These are phyloP conservation scores for Hippocampus zosterae DNA, from an alignment of 2,113 vertebrate species.

Conservation along the genomic window DNA sequence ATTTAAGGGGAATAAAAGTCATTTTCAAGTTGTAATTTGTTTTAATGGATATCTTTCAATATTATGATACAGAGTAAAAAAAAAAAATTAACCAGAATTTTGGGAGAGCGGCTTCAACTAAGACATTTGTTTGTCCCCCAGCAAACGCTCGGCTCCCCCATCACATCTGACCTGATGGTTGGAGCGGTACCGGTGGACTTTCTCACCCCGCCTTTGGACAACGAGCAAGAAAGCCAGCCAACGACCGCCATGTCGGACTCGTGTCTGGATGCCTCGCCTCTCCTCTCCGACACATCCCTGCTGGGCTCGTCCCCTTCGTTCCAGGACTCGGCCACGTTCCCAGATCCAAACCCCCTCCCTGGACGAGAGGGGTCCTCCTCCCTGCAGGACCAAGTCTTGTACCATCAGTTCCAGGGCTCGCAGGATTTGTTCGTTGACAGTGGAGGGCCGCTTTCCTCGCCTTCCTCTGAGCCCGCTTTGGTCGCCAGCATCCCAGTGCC, in stretches of 20 bases:
- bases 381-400: conserved; percentile 24
- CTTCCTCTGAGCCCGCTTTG: conserved; percentile 14
- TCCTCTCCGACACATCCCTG: conserved; percentile 39
- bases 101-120: neutral
- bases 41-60: too few species aligned
- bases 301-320: conserved; percentile 47
- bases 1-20: neutral
- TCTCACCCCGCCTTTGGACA: conserved; percentile 44
- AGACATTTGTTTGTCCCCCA: conserved; percentile 29
- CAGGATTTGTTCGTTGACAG: conserved; percentile 29
- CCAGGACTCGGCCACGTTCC: conserved; percentile 28
- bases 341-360: conserved; percentile 21
- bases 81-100: too few species aligned
- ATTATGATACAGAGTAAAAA: too few species aligned
- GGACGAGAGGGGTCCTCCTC: conserved; percentile 19
- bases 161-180: conserved; percentile 48
- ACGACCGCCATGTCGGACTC: conserved; percentile 33
- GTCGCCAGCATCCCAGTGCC: conserved; percentile 45
- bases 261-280: conserved; percentile 49
- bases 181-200: conserved; percentile 49
- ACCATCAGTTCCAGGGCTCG: conserved; percentile 39
- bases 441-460: conserved; percentile 13
- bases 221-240: conserved; percentile 37
- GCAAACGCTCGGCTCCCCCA: conserved; percentile 59
- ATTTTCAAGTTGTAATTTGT: too few species aligned